Evolutionary conservation across 2,113 vertebrate genomes (phyloP).

Genomic region (Anguilla rostrata): DNA sequence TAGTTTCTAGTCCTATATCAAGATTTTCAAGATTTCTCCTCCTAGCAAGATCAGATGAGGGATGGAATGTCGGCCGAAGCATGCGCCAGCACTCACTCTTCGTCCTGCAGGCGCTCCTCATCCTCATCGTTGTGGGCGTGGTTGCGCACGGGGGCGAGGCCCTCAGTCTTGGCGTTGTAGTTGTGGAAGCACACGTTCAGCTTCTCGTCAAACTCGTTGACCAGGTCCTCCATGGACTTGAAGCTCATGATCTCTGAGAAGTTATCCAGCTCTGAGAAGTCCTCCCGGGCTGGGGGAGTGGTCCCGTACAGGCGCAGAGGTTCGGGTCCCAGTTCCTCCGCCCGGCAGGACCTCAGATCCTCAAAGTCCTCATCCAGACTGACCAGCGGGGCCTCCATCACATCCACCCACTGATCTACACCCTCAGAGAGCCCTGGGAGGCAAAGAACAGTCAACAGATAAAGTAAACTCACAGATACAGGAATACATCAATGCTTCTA

Average conservation of each 20-base stretch:
- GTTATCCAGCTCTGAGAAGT: slow-evolving; percentile 91
- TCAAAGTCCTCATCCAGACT: slow-evolving; percentile 91
- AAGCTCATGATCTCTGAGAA: slow-evolving; percentile 95
- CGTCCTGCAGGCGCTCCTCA: slow-evolving; percentile 84
- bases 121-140: slow-evolving; percentile 83
- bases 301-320: slow-evolving; percentile 13
- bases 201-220: slow-evolving; percentile 93
- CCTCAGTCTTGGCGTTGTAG: slow-evolving; percentile 91
- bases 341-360: slow-evolving; percentile 78
- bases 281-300: slow-evolving; percentile 73
- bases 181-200: slow-evolving; percentile 93
- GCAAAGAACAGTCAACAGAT: not conserved
- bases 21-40: no score
- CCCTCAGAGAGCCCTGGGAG: slow-evolving; percentile 37
- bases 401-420: slow-evolving; percentile 26
- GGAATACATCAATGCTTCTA: no score
- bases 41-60: not conserved
- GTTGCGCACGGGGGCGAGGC: slow-evolving; percentile 83
- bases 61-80: not conserved
- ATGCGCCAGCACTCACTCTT: slow-evolving; percentile 76
- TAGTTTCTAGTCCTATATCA: no score
- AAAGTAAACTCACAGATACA: no score
- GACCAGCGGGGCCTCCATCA: slow-evolving; percentile 90
- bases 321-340: slow-evolving; percentile 71
- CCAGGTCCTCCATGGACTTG: slow-evolving; percentile 94